Evolutionary conservation across 2,888 invertebrate species (phyloP).

Genomic region (Choristoneura rosaceana): DNA sequence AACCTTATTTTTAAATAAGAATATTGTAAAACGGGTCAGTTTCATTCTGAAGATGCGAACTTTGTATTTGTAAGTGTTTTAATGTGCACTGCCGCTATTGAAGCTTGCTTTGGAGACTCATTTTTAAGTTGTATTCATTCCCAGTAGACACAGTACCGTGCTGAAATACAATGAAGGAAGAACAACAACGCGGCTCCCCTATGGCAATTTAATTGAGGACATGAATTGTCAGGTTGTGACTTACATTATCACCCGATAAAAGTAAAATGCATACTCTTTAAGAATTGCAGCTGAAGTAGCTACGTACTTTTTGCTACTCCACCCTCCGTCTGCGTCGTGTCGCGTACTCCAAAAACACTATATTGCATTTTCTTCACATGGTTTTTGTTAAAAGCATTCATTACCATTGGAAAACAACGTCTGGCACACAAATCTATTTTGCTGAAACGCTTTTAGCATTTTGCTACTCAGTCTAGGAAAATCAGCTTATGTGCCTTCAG

Average conservation of each 20-base stretch:
- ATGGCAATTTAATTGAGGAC: no score
- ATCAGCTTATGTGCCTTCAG: constrained; percentile 15
- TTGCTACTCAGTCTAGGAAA: constrained; percentile 5
- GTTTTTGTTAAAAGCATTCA: constrained; percentile 36
- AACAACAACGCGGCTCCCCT: no score
- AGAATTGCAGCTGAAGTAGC: background rate
- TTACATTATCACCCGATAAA: background rate
- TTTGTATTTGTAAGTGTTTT: no score
- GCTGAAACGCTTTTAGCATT: constrained; percentile 8
- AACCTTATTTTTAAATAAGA: no score
- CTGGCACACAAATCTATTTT: constrained; percentile 27
- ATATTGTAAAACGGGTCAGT: no score
- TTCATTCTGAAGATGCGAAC: no score
- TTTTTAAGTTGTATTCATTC: no score
- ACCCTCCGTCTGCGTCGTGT: constrained; percentile 15
- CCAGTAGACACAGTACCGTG: no score
- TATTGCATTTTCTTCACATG: constrained; percentile 37
- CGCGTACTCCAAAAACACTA: constrained; percentile 9
- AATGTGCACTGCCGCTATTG: no score
- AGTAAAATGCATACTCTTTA: background rate
- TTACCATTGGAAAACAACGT: constrained; percentile 20
- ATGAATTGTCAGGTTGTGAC: no score
- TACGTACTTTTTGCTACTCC: background rate
- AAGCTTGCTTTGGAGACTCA: no score
- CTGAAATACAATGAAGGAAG: no score